Evolutionary conservation across 1,140 invertebrate genomes (phyloP), one percentile per base, ranked within the genome.

Genomic region (Drosophila lini): DNA sequence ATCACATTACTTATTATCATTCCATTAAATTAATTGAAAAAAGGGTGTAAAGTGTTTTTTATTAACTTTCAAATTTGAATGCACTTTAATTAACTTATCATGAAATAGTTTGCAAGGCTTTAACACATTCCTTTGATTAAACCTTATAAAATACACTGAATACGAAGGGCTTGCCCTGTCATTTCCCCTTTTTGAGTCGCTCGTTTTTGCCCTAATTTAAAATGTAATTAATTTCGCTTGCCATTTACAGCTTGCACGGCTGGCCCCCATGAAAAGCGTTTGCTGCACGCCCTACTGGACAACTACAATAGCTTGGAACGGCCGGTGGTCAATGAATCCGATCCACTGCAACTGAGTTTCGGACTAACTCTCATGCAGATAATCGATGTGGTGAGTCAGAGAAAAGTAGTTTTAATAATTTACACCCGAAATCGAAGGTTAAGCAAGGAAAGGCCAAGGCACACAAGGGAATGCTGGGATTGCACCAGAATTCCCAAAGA

Each of bases 341-440:
- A 99, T 92, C 97, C 98, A 89, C 95, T 99, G 81, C 95, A 97
- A 93, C 96, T 99, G 92, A 97, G 96, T 93, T 98, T 99, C 93
- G 98, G 98, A 90, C 95, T 99, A 92, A 98, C 97, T 82, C 95
- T 99, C 84, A 99, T 99, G 96, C 99, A 99, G 95, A 99, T 99
- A 93, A 99, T 99, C 93, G 99, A 99, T 94, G 98, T 99, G 95
- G 99, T 99, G 95, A 96, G 97, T 96, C 13, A 8, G 5, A 9
- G 5, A 11, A 8, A 25, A 16, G 10, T 57, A n/a, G 13, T n/a
- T 22, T 44, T 36, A 22, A 36, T 25, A n/a, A 22, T 15, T 55
- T 25, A 22, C 34, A 25, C 32, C 19, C 25, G 3, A 55, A 55
- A 25, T 11, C 19, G 13, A 22, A 55, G 11, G 32, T 15, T 15